Base-by-base conservation (phyloP, 2,113 vertebrate genomes). In the Rana temporaria region DNA sequence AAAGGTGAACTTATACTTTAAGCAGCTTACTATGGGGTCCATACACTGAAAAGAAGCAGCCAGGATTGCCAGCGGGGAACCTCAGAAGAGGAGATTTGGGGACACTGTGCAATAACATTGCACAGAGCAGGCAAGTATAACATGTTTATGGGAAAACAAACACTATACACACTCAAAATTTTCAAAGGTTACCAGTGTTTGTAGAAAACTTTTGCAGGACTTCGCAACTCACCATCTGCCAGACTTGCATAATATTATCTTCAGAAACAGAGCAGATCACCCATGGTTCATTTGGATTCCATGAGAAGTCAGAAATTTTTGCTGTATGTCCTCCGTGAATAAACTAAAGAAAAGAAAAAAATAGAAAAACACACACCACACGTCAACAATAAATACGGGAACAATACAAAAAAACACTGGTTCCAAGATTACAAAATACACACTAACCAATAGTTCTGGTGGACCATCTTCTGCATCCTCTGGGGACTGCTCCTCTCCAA, bases 201-300 rank as follows among this genome's bases (percentile, higher is more conserved):
- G 26, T 38, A 38, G 7, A 38, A 38, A 38, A 38, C 34, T 2
- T 38, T 38, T 8, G 1, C 9, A 15, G 1, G 67, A 85, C 55
- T 86, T 74, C 6, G 34, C 34, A 86, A 89, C 93, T 94, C 79
- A 96, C 98, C 98, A 99, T 99, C 79, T 99, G 97, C 98, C 98
- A 99, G 63, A 99, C 98, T 94, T 99, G 96, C 98, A 99, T 99
- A 92, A 99, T 99, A 91, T 99, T 99, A 85, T 99, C 98, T 92
- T 99, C 98, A 86, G 97, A 99, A 89, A 99, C 98, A 86, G 97
- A 99, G 89, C 98, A 99, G 91, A 99, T 99, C 89, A 99, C 98
- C 98, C 98, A 99, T 8, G 98, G 98, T 84, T 99, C 97, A 32
- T 99, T 99, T 71, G 98, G 98, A 91, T 99, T 99, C 97, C 98